phyloP scores from a whole-genome alignment of 1,140 invertebrate species.

The Drusus annulatus region DNA sequence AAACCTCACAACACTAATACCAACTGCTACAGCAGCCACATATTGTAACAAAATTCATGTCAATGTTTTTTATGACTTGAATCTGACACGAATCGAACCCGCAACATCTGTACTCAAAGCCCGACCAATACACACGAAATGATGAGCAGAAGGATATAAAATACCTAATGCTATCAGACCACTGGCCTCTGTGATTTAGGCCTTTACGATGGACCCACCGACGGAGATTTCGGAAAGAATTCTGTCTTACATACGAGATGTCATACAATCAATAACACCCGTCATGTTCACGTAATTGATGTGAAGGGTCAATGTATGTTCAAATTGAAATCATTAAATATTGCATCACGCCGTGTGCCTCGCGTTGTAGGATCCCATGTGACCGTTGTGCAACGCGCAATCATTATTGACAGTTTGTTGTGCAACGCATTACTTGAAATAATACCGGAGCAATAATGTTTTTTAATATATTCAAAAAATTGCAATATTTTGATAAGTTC shows the following conservation, averaged over 20 bases:
- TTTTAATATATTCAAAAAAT: not conserved
- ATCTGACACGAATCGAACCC: no score
- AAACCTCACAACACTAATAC: no score
- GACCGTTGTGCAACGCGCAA: not conserved
- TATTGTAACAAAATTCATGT: no score
- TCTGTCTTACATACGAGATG: not conserved
- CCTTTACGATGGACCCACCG: no score
- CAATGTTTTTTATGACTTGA: no score
- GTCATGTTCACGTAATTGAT: constrained; percentile 29
- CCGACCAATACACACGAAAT: no score
- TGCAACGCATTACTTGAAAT: not conserved
- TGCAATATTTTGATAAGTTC: not conserved
- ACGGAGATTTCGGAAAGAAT: no score
- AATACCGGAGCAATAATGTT: not conserved
- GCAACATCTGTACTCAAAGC: no score
- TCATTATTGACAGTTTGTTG: not conserved
- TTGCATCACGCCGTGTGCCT: not conserved
- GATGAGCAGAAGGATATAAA: no score
- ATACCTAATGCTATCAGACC: no score
- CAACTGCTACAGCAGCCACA: no score
- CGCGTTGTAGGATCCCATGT: not conserved
- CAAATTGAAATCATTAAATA: constrained; percentile 13
- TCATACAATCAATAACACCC: constrained; percentile 5
- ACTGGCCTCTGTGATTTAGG: no score
- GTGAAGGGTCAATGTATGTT: constrained; percentile 17